Percentiles rank a stretch among this genome's conserved stretches.
Evolutionary conservation across 2,113 vertebrate genomes (phyloP).

Genomic region (Micronycteris hirsuta): DNA sequence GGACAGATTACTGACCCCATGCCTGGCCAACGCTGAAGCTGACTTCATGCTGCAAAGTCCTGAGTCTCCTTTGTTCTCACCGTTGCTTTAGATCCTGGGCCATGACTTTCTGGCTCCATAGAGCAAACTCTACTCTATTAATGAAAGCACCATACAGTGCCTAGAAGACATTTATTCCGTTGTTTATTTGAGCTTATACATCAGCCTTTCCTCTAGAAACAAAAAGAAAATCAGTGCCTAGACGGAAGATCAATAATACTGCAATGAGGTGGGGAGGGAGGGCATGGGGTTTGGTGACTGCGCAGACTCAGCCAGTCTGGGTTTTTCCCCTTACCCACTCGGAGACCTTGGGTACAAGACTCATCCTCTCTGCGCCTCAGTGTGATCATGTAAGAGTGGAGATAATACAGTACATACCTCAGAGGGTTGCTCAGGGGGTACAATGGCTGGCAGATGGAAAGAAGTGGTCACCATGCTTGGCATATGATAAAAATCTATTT

Average conservation of each 20-base stretch:
- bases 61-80: not conserved
- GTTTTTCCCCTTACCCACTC: too few relatives aligned
- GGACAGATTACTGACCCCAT: not conserved
- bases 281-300: fast-evolving
- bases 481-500: not conserved
- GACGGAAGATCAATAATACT: not conserved
- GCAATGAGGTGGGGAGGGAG: not conserved
- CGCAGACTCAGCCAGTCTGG: fast-evolving
- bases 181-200: not conserved
- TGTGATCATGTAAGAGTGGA: not conserved
- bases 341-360: not conserved
- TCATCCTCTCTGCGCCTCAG: not conserved
- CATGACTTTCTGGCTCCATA: not conserved
- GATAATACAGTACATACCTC: not conserved
- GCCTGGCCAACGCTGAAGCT: not conserved
- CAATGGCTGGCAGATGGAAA: not conserved
- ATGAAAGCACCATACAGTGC: not conserved
- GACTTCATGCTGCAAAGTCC: not conserved
- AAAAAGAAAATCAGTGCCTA: not conserved
- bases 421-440: not conserved
- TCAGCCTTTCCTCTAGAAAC: not conserved
- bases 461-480: not conserved
- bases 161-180: not conserved
- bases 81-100: not conserved
- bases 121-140: not conserved